Percentiles rank a stretch among this genome's conserved stretches.
Conservation (phyloP, 2,113 vertebrate species). For the Coryphaenoides rupestris region DNA sequence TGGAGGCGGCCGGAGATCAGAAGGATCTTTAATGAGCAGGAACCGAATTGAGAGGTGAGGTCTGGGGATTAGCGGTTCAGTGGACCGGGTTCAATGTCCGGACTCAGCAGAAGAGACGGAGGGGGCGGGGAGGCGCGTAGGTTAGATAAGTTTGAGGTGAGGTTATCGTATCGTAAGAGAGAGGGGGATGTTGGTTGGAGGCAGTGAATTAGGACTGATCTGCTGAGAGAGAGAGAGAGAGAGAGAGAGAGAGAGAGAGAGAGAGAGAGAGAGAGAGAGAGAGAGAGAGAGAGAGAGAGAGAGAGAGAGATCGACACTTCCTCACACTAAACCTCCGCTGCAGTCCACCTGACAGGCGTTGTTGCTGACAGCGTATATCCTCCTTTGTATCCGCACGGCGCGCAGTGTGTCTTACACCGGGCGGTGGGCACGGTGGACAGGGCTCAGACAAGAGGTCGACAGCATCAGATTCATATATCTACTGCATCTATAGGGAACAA, state of each 20-base stretch:
- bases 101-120: not conserved
- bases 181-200: not conserved
- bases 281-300: conserved; percentile 27
- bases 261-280: conserved; percentile 26
- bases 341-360: too few relatives aligned
- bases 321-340: not conserved
- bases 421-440: too few relatives aligned
- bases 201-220: conserved; percentile 13
- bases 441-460: too few relatives aligned
- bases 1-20: conserved; percentile 9
- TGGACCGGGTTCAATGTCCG: conserved; percentile 5
- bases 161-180: not conserved
- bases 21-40: conserved; percentile 10
- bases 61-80: not conserved
- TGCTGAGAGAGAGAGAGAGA: conserved; percentile 28
- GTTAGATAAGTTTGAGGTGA: too few relatives aligned
- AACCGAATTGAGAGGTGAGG: conserved; percentile 1
- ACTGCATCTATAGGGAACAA: too few relatives aligned
- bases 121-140: not conserved
- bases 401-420: too few relatives aligned
- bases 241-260: conserved; percentile 27
- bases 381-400: too few relatives aligned
- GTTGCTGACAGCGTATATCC: too few relatives aligned
- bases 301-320: conserved; percentile 6
- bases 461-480: too few relatives aligned